These are phyloP conservation scores for Anguilla japonica DNA, from an alignment of 2,113 vertebrate species.

Conservation along the genomic window DNA sequence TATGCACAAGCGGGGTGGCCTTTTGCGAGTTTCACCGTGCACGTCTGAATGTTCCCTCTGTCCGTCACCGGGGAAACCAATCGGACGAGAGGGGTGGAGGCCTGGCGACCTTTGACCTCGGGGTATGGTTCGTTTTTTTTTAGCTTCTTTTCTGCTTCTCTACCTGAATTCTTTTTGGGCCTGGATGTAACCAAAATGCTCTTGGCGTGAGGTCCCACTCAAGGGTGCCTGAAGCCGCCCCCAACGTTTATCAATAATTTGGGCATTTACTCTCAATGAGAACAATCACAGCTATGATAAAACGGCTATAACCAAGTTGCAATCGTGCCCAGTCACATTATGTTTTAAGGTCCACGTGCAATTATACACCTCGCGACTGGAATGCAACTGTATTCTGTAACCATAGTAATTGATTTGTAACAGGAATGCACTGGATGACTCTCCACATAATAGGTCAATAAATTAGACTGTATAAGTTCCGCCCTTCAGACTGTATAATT, in stretches of 20 bases:
- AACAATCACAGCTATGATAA: neutral
- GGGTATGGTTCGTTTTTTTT: neutral
- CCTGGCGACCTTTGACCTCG: neutral
- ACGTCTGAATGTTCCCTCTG: constrained; percentile 10
- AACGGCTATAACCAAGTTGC: neutral
- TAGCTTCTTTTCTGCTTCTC: neutral
- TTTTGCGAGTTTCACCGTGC: neutral
- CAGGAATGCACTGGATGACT: neutral
- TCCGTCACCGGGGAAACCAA: neutral
- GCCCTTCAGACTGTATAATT: neutral
- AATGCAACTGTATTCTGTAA: neutral
- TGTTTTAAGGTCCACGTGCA: neutral
- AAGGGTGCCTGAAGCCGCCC: neutral
- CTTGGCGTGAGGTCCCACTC: neutral
- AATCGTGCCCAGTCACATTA: neutral
- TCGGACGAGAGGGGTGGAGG: neutral
- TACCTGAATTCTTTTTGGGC: too few species aligned
- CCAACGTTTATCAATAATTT: neutral
- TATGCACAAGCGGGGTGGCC: neutral
- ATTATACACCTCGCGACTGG: neutral
- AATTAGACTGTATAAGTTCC: neutral
- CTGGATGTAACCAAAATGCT: neutral
- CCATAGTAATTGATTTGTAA: neutral
- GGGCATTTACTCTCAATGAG: neutral
- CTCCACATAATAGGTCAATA: neutral